Evolutionary conservation across 30 jellyfish, hydroid and myxozoan species (phyloP).

Genomic region (Cassiopea andromeda): DNA sequence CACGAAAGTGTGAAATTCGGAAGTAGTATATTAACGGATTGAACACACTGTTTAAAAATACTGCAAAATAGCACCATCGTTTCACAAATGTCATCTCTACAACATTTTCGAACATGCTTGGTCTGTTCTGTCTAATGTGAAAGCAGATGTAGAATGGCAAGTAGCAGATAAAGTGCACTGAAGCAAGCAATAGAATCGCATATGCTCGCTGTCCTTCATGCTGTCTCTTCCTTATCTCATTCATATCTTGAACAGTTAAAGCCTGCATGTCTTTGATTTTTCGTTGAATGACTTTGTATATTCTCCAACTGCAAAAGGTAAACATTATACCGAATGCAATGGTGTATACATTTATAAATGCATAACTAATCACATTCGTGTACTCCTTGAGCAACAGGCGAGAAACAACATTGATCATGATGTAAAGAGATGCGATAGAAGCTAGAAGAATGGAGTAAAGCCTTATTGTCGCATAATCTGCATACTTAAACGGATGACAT

Average conservation of each 20-base stretch:
- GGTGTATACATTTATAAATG: background rate
- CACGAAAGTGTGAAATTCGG: background rate
- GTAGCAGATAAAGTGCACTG: background rate
- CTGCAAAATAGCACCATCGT: background rate
- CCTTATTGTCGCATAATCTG: background rate
- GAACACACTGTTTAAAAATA: background rate
- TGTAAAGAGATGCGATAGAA: background rate
- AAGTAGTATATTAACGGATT: constrained; percentile 1
- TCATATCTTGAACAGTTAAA: background rate
- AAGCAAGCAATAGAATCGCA: background rate
- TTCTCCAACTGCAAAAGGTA: background rate
- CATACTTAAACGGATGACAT: constrained; percentile 41
- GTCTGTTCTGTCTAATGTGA: background rate
- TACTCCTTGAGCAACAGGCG: background rate
- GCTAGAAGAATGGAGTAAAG: background rate
- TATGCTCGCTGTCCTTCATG: background rate
- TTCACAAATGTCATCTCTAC: background rate
- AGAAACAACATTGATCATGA: background rate
- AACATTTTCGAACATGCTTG: background rate
- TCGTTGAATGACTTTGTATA: background rate
- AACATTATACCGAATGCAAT: background rate
- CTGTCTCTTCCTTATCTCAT: background rate
- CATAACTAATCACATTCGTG: background rate
- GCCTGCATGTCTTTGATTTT: background rate
- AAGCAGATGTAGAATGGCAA: background rate